Evolutionary conservation across 2,797 vertebrate species (phyloP).

Genomic region (Tadarida brasiliensis): DNA sequence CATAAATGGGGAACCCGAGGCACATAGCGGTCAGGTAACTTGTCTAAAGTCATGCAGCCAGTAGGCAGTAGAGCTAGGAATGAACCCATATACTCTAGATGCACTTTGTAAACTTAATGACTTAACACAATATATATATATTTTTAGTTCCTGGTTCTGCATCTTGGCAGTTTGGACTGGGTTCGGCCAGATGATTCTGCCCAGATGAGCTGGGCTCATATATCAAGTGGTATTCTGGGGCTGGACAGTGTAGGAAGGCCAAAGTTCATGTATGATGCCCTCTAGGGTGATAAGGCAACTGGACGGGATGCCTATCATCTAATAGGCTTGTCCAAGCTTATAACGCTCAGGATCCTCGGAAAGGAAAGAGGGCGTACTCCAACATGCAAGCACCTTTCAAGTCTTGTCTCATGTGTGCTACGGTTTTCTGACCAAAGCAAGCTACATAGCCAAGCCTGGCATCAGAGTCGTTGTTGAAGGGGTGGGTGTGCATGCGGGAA

Average conservation of each 20-base stretch:
- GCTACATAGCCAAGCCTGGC: not conserved
- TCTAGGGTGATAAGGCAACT: not conserved
- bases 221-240: not conserved
- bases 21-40: not conserved
- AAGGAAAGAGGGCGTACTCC: not conserved
- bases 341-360: not conserved
- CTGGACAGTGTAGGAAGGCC: not conserved
- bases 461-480: not conserved
- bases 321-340: not conserved
- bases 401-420: not conserved
- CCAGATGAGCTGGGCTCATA: not conserved
- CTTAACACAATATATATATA: not conserved
- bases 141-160: not conserved
- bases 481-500: not conserved
- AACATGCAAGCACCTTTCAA: not conserved
- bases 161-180: not conserved
- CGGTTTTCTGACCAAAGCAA: not conserved
- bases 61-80: not conserved
- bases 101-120: not conserved
- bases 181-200: not conserved
- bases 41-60: not conserved
- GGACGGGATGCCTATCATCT: not conserved
- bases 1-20: not conserved
- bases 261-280: not conserved
- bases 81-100: not conserved